Percentiles rank a stretch among this genome's conserved stretches.
These are phyloP conservation scores for Drosophila cardini DNA, from an alignment of 1,140 invertebrate species.

Conservation along the genomic window DNA sequence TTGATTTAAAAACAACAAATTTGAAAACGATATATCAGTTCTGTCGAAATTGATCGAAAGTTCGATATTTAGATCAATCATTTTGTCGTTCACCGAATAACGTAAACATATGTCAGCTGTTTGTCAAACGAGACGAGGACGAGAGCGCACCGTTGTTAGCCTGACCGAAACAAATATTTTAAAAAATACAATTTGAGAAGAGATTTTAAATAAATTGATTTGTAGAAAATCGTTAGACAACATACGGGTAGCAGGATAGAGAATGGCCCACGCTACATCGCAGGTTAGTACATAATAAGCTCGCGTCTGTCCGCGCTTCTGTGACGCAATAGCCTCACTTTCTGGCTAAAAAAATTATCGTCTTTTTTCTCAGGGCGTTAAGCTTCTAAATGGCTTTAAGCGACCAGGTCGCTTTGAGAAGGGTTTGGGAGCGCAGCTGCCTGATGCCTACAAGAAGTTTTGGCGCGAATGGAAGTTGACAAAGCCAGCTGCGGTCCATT, in stretches of 20 bases:
- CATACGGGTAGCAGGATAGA: slow-evolving; percentile 25
- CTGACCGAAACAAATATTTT: slow-evolving; percentile 48
- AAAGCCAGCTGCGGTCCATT: slow-evolving; percentile 93
- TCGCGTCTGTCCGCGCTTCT: slow-evolving; percentile 33
- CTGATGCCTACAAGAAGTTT: slow-evolving; percentile 94
- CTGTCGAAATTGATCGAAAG: no score
- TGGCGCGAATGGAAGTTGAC: slow-evolving; percentile 93
- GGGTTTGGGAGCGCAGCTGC: slow-evolving; percentile 89
- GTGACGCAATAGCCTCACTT: slow-evolving; percentile 66
- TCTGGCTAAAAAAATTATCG: slow-evolving; percentile 9
- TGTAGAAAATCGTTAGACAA: slow-evolving; percentile 11
- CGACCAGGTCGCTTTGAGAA: slow-evolving; percentile 86
- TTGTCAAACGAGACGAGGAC: slow-evolving; percentile 56
- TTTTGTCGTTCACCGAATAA: slow-evolving; percentile 11
- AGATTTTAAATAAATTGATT: slow-evolving; percentile 39
- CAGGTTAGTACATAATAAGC: slow-evolving; percentile 48
- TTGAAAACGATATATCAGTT: no score
- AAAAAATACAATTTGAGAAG: slow-evolving; percentile 16
- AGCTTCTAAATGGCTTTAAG: slow-evolving; percentile 83
- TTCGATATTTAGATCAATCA: neutral
- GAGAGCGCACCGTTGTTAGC: slow-evolving; percentile 43
- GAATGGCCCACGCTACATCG: slow-evolving; percentile 69
- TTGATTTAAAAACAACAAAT: no score
- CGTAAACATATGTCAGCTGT: slow-evolving; percentile 23
- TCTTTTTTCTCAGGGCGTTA: slow-evolving; percentile 61